Evolutionary conservation across 2,797 vertebrate genomes (phyloP).

Genomic region (Todus mexicanus): DNA sequence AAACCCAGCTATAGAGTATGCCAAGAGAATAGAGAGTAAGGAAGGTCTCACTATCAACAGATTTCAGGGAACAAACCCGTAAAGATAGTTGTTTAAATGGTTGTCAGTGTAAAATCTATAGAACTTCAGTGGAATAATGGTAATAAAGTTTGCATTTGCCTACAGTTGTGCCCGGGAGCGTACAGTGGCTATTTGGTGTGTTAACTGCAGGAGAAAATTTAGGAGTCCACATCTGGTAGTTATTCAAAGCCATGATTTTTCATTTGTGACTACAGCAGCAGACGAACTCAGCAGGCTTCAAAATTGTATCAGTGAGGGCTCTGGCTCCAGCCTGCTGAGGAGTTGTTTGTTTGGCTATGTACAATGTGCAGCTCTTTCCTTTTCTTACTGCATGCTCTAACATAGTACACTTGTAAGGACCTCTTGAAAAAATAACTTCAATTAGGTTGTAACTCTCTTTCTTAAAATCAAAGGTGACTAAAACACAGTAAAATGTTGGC

Average conservation of each 20-base stretch:
- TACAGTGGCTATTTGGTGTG: neutral
- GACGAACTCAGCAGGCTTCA: neutral
- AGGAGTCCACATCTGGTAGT: neutral
- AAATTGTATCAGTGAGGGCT: rapidly evolving
- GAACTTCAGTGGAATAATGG: neutral
- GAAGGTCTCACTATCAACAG: neutral
- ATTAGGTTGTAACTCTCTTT: neutral
- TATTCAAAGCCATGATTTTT: neutral
- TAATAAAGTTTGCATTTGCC: neutral
- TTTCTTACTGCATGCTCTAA: neutral
- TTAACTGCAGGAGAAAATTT: neutral
- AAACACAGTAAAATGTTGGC: neutral
- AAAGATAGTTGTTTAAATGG: neutral
- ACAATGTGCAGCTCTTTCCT: neutral
- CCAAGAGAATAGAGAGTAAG: neutral
- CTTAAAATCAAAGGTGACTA: neutral
- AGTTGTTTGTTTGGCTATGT: neutral
- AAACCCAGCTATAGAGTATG: neutral
- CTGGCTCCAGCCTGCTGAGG: neutral
- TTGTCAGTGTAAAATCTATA: neutral
- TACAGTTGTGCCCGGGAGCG: neutral
- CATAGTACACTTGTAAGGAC: neutral
- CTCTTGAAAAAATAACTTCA: neutral
- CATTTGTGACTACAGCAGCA: neutral
- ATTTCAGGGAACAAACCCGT: neutral